Base-by-base conservation (phyloP, 2,113 vertebrate species). In the Octodon degus region DNA sequence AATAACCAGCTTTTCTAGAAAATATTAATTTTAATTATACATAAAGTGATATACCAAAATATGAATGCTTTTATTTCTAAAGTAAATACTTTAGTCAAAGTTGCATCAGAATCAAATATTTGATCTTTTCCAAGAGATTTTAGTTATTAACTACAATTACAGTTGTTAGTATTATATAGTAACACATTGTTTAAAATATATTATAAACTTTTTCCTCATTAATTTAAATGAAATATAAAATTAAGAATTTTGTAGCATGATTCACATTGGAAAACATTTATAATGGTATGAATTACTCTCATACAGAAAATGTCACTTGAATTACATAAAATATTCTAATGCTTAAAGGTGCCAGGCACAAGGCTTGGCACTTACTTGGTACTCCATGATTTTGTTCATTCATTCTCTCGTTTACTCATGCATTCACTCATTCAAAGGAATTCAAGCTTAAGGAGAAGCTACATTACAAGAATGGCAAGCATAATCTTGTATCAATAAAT, bases 171-270 rank as follows among this genome's bases (percentile, higher is more conserved):
- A 96, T 95, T 93, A 95, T 95, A 96, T n/a, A 96, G 91, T 89
- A 96, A 94, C 72, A 89, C 65, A 83, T 22, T 92, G 92, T 84
- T 97, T 97, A 96, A 98, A 96, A 97, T 97, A 97, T 97, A 97
- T 97, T 97, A 97, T 96, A 97, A 97, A 97, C 76, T 70, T 95
- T 94, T 95, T 79, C 77, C 72, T 93, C 89, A 96, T 97, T 91
- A 97, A 97, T 92, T 97, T 97, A 95, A 94, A 83, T 72, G 93
- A 98, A 93, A 96, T 97, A 96, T 25, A 96, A 96, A 97, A 95
- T 95, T 84, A 96, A 94, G 84, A 32, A 77, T 93, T 95, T 79
- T 92, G 27, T 67, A 87, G 79, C 16, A 89, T 27, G 40, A 92
- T 84, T 88, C 91, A 88, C 76, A 90, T 76, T 76, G 93, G 89